Conservation (phyloP, 2,888 invertebrate genomes). For the Chorisops tibialis region DNA sequence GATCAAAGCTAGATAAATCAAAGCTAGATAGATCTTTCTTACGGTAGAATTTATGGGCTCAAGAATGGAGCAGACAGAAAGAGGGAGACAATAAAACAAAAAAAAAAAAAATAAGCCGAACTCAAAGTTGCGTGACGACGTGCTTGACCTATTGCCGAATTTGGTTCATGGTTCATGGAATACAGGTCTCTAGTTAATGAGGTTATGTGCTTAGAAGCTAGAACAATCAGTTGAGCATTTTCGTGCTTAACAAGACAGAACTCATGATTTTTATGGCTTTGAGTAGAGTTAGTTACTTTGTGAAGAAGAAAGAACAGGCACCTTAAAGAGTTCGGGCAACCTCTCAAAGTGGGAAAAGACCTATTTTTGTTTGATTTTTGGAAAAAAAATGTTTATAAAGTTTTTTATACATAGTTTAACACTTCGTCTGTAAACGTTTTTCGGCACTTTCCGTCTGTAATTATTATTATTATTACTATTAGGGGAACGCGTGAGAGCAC, state of each 20-base stretch:
- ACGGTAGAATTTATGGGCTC: slow-evolving; percentile 1
- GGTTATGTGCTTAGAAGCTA: slow-evolving; percentile 13
- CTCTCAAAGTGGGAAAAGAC: no score
- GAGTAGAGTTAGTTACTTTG: no score
- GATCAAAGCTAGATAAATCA: not conserved
- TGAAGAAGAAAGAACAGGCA: no score
- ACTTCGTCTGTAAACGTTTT: no score
- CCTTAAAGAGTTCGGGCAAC: no score
- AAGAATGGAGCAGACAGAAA: slow-evolving; percentile 3
- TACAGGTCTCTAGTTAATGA: slow-evolving; percentile 8
- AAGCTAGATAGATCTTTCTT: not conserved
- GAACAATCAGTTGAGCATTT: slow-evolving; percentile 7
- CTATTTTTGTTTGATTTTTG: no score
- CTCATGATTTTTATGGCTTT: no score
- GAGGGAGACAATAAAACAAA: not conserved
- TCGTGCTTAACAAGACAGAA: slow-evolving; percentile 1
- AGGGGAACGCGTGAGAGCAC: no score
- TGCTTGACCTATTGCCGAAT: slow-evolving; percentile 18
- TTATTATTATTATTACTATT: no score
- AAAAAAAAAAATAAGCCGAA: slow-evolving; percentile 6
- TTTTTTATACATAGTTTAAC: no score
- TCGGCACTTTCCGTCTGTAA: no score
- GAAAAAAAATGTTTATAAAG: no score
- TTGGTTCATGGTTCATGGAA: slow-evolving; percentile 17
- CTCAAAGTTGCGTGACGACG: slow-evolving; percentile 21